These are phyloP conservation scores for Murina feae DNA, from an alignment of 2,113 vertebrate species.

Conservation along the genomic window DNA sequence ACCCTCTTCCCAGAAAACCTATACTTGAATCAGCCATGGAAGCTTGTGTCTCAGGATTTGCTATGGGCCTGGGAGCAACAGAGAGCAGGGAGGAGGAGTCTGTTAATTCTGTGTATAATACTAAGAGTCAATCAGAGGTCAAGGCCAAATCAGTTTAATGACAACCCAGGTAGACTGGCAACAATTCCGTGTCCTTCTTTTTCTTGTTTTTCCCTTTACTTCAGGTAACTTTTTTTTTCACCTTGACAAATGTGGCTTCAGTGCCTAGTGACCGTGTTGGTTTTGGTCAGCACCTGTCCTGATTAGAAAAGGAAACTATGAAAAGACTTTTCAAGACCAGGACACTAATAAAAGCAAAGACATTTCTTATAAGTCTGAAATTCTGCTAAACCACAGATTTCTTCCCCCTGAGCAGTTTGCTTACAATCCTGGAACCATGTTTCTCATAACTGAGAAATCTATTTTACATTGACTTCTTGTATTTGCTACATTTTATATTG, in stretches of 20 bases:
- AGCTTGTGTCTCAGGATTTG: not conserved
- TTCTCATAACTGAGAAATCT: slow-evolving; percentile 66
- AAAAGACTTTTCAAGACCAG: not conserved
- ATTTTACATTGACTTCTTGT: slow-evolving; percentile 71
- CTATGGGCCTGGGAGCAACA: not conserved
- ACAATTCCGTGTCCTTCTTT: not conserved
- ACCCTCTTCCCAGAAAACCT: not conserved
- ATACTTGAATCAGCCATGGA: not conserved
- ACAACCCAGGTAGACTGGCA: not conserved
- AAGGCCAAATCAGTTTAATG: not conserved
- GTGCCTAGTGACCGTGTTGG: not conserved
- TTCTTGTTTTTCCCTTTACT: not conserved
- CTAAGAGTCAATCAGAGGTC: not conserved
- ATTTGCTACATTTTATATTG: slow-evolving; percentile 70
- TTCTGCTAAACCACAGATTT: slow-evolving; percentile 13
- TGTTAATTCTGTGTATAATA: not conserved
- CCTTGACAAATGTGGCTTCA: not conserved
- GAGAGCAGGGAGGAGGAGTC: rapidly evolving
- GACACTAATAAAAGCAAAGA: slow-evolving; percentile 6
- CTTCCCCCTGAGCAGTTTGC: not conserved
- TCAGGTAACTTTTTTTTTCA: not conserved
- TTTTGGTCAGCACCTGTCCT: not conserved
- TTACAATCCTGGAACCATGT: slow-evolving; percentile 50
- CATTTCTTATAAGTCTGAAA: slow-evolving; percentile 31
- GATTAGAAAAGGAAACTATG: not conserved